Conservation (phyloP, 92 coral and sea anemone genomes). For the Zoanthus solanderi region DNA sequence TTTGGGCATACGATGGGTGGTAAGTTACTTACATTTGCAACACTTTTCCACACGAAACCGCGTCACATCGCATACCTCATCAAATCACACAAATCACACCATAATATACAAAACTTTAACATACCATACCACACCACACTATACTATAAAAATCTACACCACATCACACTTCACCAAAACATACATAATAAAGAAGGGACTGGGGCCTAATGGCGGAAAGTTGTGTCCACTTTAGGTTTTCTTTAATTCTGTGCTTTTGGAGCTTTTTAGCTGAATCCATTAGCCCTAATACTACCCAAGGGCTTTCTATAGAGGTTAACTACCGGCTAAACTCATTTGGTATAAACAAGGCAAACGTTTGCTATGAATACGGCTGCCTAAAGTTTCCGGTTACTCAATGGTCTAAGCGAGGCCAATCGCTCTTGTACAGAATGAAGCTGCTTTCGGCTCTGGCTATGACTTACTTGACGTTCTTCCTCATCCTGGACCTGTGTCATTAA, state of each 20-base stretch:
- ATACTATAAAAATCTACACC: no score
- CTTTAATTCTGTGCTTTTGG: background rate
- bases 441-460: slow-evolving; percentile 10
- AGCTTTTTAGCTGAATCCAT: slow-evolving; percentile 10
- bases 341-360: background rate
- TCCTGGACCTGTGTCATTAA: background rate
- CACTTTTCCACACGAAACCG: no score
- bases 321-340: background rate
- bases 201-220: slow-evolving; percentile 12
- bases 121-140: no score
- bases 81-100: no score
- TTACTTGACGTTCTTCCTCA: background rate
- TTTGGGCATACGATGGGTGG: no score
- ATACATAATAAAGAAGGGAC: background rate
- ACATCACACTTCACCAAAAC: no score
- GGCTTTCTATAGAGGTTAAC: slow-evolving; percentile 9
- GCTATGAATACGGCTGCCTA: slow-evolving; percentile 10
- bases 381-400: slow-evolving; percentile 17
- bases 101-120: no score
- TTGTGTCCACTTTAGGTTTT: background rate
- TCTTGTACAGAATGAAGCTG: background rate
- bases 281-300: background rate
- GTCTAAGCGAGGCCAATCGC: slow-evolving; percentile 7
- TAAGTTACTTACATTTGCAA: no score
- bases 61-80: no score